Conservation (phyloP, 2,113 vertebrate genomes). For the Ciconia maguari region DNA sequence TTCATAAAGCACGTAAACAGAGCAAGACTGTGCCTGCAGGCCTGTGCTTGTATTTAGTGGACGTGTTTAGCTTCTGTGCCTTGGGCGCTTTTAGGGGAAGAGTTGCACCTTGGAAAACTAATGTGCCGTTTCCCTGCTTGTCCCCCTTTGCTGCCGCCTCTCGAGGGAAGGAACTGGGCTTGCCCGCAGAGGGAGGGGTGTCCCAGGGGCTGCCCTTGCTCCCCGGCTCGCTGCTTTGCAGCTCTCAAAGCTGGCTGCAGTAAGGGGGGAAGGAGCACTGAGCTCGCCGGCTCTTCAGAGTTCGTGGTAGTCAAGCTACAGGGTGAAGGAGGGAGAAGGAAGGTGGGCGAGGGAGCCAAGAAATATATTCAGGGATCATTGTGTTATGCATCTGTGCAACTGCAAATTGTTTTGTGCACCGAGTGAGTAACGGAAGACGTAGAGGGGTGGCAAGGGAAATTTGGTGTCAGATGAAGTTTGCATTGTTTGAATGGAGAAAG, state of each 20-base stretch:
- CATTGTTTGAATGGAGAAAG: constrained; percentile 8
- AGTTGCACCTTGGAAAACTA: background rate
- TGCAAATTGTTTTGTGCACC: background rate
- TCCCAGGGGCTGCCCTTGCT: background rate
- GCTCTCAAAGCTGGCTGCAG: accelerated
- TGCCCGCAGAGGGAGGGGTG: background rate
- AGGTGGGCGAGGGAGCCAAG: background rate
- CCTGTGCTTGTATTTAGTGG: background rate
- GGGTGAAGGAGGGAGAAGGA: background rate
- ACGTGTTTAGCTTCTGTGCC: background rate
- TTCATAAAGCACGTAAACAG: background rate
- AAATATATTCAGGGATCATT: background rate
- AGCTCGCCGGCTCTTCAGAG: accelerated
- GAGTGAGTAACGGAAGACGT: accelerated
- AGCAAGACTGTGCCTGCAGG: background rate
- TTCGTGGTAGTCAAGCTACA: background rate
- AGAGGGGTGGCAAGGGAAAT: background rate
- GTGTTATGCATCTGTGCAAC: background rate
- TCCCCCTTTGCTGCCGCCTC: accelerated
- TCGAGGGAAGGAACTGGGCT: accelerated
- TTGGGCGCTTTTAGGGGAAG: background rate
- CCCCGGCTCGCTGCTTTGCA: accelerated
- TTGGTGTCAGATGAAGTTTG: background rate
- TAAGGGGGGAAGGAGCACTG: background rate
- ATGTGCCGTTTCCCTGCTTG: background rate